Evolutionary conservation across 2,797 vertebrate genomes (phyloP).

Genomic region (Coregonus sp.): DNA sequence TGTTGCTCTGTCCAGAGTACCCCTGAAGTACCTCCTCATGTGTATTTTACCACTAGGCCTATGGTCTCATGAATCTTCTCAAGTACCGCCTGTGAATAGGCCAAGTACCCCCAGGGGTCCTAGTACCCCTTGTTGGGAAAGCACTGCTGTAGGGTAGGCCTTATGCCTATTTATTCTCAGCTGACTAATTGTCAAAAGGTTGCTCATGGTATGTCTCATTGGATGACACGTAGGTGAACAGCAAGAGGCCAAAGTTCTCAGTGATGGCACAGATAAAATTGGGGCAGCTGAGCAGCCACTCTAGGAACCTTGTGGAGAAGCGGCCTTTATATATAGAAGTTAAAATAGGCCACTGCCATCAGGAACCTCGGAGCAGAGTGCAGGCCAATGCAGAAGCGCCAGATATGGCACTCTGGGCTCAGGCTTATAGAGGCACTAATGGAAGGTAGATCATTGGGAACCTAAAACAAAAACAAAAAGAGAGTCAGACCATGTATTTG

Average conservation of each 20-base stretch:
- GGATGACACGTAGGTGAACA: constrained; percentile 89
- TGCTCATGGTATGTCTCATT: constrained; percentile 84
- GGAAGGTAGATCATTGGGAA: constrained; percentile 90
- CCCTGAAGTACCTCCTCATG: no score
- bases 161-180: no score
- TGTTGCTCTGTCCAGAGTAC: no score
- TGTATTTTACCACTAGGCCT: no score
- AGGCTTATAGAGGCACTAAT: constrained; percentile 89
- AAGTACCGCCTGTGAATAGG: no score
- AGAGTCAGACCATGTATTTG: neutral
- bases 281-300: constrained; percentile 71
- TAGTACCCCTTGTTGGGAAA: no score
- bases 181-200: neutral
- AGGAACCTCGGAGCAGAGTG: constrained; percentile 87
- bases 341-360: constrained; percentile 84
- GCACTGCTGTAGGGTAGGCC: no score
- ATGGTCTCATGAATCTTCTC: no score
- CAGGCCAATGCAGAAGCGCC: constrained; percentile 87
- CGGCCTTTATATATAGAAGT: constrained; percentile 84
- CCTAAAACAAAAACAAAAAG: constrained; percentile 62
- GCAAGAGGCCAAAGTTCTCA: constrained; percentile 84
- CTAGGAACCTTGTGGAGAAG: constrained; percentile 69
- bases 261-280: constrained; percentile 78
- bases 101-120: no score
- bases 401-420: constrained; percentile 87